Conservation (phyloP, 2,888 invertebrate species). For the Pimpla rufipes region DNA sequence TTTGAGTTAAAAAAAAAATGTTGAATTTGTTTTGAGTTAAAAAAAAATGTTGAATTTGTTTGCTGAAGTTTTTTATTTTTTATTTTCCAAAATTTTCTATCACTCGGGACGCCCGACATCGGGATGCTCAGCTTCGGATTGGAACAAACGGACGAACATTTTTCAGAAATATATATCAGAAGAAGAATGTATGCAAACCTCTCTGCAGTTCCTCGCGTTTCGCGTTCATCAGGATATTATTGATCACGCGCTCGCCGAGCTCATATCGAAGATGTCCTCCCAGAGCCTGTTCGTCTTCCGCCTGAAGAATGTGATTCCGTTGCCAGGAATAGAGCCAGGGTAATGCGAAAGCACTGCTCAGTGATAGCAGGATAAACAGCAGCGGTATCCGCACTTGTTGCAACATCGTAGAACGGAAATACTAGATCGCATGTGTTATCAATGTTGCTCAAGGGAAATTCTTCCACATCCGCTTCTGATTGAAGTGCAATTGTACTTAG, state of each 20-base stretch:
- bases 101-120: too few species aligned
- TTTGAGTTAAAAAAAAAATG: slow-evolving; percentile 73
- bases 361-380: not conserved
- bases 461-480: not conserved
- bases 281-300: slow-evolving; percentile 85
- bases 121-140: too few species aligned
- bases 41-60: too few species aligned
- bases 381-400: not conserved
- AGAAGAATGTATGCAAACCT: slow-evolving; percentile 85
- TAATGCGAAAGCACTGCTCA: not conserved
- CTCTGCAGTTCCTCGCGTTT: slow-evolving; percentile 87
- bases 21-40: slow-evolving; percentile 54
- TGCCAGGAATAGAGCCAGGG: slow-evolving; percentile 72
- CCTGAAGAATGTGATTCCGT: slow-evolving; percentile 85
- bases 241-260: slow-evolving; percentile 86
- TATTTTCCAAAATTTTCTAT: too few species aligned
- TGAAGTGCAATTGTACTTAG: not conserved
- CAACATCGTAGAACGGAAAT: not conserved
- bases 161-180: too few species aligned
- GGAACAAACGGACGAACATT: too few species aligned
- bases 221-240: slow-evolving; percentile 87
- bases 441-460: not conserved
- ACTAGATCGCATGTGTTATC: not conserved
- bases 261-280: slow-evolving; percentile 86
- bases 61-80: too few species aligned